These are phyloP conservation scores for Diaprepes abbreviatus DNA, from an alignment of 2,888 invertebrate genomes.

Conservation along the genomic window DNA sequence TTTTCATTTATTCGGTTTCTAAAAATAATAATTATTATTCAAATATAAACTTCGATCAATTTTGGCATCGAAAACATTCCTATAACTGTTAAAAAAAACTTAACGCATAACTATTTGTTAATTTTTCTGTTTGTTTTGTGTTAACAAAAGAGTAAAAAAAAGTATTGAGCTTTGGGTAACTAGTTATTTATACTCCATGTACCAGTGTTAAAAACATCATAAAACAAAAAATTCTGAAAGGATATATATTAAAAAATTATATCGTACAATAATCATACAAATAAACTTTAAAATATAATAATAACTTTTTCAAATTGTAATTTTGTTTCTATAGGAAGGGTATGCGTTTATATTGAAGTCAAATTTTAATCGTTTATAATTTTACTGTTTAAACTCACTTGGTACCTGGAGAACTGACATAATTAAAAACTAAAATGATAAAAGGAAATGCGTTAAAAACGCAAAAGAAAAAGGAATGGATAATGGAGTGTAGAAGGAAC, in stretches of 20 bases:
- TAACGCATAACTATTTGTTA: constrained; percentile 33
- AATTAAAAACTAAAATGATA: constrained; percentile 29
- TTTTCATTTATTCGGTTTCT: no score
- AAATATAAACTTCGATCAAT: no score
- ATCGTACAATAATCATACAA: no score
- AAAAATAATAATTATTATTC: no score
- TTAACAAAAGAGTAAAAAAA: constrained; percentile 40
- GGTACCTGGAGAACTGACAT: constrained; percentile 36
- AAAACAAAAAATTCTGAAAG: no score
- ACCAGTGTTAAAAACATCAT: constrained; percentile 1
- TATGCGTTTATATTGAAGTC: no score
- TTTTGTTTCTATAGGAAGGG: not conserved
- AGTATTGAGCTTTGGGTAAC: constrained; percentile 47
- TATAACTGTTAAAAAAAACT: constrained; percentile 25
- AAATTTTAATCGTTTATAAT: no score
- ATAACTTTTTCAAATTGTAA: no score
- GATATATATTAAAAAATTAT: no score
- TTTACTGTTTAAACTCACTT: constrained; percentile 1
- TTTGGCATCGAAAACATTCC: constrained; percentile 9
- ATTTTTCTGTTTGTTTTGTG: constrained; percentile 28
- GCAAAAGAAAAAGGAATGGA: constrained; percentile 64
- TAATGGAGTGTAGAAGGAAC: constrained; percentile 66
- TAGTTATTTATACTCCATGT: constrained; percentile 40
- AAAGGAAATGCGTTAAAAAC: constrained; percentile 36
- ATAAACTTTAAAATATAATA: no score